These are phyloP conservation scores for Zonitis immaculata DNA, from an alignment of 2,888 invertebrate species.

Conservation along the genomic window DNA sequence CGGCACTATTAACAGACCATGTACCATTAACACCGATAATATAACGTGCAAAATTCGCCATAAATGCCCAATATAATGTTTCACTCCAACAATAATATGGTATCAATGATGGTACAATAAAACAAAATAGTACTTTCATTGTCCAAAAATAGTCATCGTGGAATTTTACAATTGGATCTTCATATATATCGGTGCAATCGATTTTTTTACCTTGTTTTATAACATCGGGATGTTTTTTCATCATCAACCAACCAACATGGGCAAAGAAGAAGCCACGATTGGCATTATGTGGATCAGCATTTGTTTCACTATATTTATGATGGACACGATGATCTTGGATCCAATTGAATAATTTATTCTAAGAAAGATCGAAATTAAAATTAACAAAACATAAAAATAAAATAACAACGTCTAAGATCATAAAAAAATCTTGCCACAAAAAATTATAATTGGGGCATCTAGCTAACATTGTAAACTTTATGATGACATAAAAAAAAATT, in stretches of 20 bases:
- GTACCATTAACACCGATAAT: conserved; percentile 75
- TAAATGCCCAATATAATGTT: conserved; percentile 61
- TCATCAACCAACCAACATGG: conserved; percentile 90
- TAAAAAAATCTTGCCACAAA: not conserved
- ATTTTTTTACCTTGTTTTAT: conserved; percentile 68
- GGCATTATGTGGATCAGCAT: conserved; percentile 89
- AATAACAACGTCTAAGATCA: not conserved
- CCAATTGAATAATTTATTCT: conserved; percentile 88
- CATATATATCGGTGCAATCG: conserved; percentile 75
- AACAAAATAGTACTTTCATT: conserved; percentile 68
- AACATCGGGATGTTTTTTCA: conserved; percentile 84
- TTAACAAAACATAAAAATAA: not conserved
- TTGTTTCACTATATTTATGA: conserved; percentile 85
- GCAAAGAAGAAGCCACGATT: conserved; percentile 88
- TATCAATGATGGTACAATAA: conserved; percentile 68
- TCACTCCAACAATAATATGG: conserved; percentile 78
- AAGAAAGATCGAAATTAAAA: conserved; percentile 49
- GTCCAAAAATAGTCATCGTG: conserved; percentile 74
- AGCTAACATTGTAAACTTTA: too few species aligned
- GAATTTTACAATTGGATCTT: conserved; percentile 72
- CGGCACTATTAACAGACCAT: conserved; percentile 85
- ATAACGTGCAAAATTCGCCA: conserved; percentile 71
- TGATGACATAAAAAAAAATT: too few species aligned
- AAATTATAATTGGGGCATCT: too few species aligned
- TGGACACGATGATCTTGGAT: conserved; percentile 78